Conservation (phyloP, 2,888 invertebrate species). For the Mimachlamys varia region DNA sequence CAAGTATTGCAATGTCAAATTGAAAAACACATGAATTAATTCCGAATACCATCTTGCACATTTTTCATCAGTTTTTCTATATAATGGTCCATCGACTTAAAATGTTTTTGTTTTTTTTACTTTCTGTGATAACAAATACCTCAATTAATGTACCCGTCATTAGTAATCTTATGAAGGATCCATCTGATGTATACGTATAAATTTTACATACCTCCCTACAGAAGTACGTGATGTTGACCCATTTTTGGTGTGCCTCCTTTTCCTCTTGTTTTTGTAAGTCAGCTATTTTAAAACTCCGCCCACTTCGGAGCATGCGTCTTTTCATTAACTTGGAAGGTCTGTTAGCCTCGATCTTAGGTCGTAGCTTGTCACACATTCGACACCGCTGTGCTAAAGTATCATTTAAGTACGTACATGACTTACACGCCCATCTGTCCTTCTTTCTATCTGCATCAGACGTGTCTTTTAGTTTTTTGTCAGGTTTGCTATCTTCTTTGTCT, state of each 20-base stretch:
- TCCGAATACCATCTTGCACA: too few species aligned
- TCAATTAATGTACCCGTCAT: too few species aligned
- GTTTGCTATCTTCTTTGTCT: neutral
- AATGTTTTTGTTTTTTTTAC: too few species aligned
- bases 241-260: conserved; percentile 1
- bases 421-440: neutral
- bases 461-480: neutral
- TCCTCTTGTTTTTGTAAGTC: conserved; percentile 6
- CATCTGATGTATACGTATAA: too few species aligned
- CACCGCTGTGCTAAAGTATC: neutral
- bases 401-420: neutral
- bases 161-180: too few species aligned
- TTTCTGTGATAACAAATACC: too few species aligned
- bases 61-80: too few species aligned
- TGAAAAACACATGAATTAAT: too few species aligned
- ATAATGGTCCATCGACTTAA: too few species aligned
- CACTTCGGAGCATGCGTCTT: neutral
- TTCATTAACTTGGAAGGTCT: conserved; percentile 1
- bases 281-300: neutral
- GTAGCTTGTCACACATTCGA: neutral
- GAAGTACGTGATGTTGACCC: conserved; percentile 9
- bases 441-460: neutral
- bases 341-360: neutral
- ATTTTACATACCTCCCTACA: neutral
- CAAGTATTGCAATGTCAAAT: too few species aligned